A percentile compares a stretch with the other conserved stretches of the same genome.
These are phyloP conservation scores for Archegozetes longisetosus DNA, from an alignment of 1,140 invertebrate species.

Conservation along the genomic window DNA sequence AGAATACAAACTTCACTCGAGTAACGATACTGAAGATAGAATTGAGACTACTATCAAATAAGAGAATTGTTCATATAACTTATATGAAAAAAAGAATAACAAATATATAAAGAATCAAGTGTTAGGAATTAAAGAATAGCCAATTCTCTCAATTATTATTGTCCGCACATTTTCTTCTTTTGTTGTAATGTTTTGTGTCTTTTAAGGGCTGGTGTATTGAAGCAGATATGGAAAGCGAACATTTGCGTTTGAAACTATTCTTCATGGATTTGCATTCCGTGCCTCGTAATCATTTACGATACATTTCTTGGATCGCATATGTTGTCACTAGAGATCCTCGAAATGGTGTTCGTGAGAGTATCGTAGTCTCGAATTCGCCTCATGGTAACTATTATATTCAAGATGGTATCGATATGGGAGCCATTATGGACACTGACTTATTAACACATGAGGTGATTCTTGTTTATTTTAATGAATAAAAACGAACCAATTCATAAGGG, in stretches of 20 bases:
- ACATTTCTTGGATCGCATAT: constrained; percentile 62
- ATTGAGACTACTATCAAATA: too few relatives aligned
- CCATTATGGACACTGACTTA: constrained; percentile 65
- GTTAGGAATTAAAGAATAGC: too few relatives aligned
- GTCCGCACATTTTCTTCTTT: too few relatives aligned
- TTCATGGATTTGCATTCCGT: constrained; percentile 73
- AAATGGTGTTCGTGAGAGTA: constrained; percentile 22
- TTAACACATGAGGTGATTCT: constrained; percentile 52
- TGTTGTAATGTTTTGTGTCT: background rate
- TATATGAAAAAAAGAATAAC: too few relatives aligned
- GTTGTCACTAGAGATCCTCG: constrained; percentile 33
- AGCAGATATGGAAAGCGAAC: constrained; percentile 60
- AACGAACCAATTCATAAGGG: too few relatives aligned
- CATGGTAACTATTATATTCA: constrained; percentile 70
- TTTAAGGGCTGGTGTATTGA: constrained; percentile 55
- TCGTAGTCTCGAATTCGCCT: constrained; percentile 50
- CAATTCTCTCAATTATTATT: too few relatives aligned
- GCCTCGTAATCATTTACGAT: constrained; percentile 55
- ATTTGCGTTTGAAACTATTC: constrained; percentile 49
- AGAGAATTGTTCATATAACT: too few relatives aligned
- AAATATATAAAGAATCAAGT: too few relatives aligned
- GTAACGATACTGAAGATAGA: too few relatives aligned
- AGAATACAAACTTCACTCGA: too few relatives aligned
- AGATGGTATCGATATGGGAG: constrained; percentile 59
- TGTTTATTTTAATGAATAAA: background rate